These are phyloP conservation scores for Micrasema minimum DNA, from an alignment of 1,140 invertebrate species.

Conservation along the genomic window DNA sequence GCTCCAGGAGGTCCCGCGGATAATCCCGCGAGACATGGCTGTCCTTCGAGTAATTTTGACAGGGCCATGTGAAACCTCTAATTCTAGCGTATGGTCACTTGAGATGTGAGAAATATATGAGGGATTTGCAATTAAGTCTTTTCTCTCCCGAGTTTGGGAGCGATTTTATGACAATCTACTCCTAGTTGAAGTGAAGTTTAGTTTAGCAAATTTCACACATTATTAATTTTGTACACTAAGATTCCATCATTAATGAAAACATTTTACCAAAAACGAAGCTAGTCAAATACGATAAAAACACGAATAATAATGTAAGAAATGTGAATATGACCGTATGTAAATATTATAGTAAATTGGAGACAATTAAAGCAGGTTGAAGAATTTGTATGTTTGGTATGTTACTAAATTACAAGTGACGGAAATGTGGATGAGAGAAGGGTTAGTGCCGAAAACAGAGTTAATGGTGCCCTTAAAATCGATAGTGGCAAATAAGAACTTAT, in stretches of 20 bases:
- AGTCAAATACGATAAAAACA: background rate
- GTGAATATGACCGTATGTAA: too few species aligned
- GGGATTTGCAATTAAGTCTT: background rate
- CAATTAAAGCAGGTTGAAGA: too few species aligned
- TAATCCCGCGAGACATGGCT: conserved; percentile 16
- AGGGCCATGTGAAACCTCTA: conserved; percentile 21
- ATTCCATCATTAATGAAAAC: background rate
- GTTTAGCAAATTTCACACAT: background rate
- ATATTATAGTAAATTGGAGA: too few species aligned
- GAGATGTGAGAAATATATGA: conserved; percentile 51
- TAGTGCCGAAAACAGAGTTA: too few species aligned
- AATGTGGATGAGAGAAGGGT: too few species aligned
- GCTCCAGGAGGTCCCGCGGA: conserved; percentile 24
- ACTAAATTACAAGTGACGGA: too few species aligned
- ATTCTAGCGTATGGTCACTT: conserved; percentile 45
- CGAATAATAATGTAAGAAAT: too few species aligned
- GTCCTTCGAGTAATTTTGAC: conserved; percentile 44
- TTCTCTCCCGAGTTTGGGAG: too few species aligned
- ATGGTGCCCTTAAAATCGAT: too few species aligned
- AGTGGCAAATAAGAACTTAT: too few species aligned
- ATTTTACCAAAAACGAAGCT: background rate
- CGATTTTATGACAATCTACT: background rate
- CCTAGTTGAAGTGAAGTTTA: background rate
- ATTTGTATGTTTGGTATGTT: too few species aligned
- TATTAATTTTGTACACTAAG: background rate